Evolutionary conservation across 2,888 invertebrate genomes (phyloP), one percentile per base, ranked within the genome.

Genomic region (Thelaira solivaga): DNA sequence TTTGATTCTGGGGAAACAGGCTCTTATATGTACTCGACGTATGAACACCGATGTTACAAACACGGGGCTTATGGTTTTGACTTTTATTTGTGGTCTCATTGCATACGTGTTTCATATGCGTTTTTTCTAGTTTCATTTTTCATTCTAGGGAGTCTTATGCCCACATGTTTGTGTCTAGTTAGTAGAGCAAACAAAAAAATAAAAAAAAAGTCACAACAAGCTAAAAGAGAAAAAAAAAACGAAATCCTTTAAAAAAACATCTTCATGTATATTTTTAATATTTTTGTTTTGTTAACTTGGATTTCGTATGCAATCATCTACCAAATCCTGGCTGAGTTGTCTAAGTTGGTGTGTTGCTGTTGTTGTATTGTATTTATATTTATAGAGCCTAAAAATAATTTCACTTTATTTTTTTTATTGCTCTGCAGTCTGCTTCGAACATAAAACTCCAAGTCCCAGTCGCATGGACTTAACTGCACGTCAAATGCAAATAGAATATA

Each of bases 61-160:
- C 57, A 45, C 53, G 29, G 34, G 26, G 18, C 45, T 69, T 49
- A 62, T 59, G 67, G 67, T 61, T 74, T 74, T 61, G 61, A 74
- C 59, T 68, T 73, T 77, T 72, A 62, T 77, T 68, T 77, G 72
- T 62, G 67, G 72, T 73, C 49, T 68, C 36, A 41, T 57, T 72
- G 55, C 77, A 68, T 77, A 57, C 29, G 36, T 59, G 57, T 43
- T 31, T 24, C 18, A 51, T 69, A 26, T 57, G 47, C 24, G 20
- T 36, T 13, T 36, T 36, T 43, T 45, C 13, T 20, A 41, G 11
- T 51, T 43, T 34, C n/a, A 49, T 57, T 39, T 41, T n/a, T 29
- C 22, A 45, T 45, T 8, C 43, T 34, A n/a, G 41, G n/a, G 24
- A 29, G 36, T 65, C 61, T 53, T 39, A 36, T 22, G 26, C 13